These are phyloP conservation scores for Patella pellucida DNA, from an alignment of 2,888 invertebrate genomes.

Conservation along the genomic window DNA sequence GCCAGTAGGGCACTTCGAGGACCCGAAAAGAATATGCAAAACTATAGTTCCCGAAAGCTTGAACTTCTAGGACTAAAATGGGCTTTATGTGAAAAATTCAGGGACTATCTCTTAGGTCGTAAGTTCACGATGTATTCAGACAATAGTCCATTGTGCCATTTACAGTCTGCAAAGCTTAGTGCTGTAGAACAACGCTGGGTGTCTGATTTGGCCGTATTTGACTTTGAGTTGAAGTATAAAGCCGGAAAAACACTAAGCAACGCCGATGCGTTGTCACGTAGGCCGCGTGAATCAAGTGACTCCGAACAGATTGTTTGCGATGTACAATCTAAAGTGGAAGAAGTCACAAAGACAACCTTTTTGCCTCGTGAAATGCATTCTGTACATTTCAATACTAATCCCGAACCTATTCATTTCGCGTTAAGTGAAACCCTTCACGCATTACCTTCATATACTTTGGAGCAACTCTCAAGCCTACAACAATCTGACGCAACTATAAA, in stretches of 20 bases:
- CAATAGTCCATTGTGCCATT: constrained; percentile 21
- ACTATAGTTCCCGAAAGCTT: constrained; percentile 30
- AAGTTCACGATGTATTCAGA: constrained; percentile 20
- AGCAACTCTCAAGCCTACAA: too few relatives aligned
- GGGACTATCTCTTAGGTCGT: constrained; percentile 22
- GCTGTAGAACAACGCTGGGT: constrained; percentile 31
- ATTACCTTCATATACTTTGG: too few relatives aligned
- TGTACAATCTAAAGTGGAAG: too few relatives aligned
- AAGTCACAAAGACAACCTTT: too few relatives aligned
- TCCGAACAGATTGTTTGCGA: too few relatives aligned
- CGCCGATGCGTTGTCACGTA: constrained; percentile 29
- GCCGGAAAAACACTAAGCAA: constrained; percentile 21
- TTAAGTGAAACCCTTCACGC: too few relatives aligned
- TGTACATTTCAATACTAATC: too few relatives aligned
- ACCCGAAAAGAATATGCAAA: constrained; percentile 18
- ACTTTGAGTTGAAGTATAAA: constrained; percentile 26
- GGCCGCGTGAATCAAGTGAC: not conserved
- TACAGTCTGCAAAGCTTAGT: constrained; percentile 21
- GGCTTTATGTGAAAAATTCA: constrained; percentile 33
- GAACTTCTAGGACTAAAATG: constrained; percentile 38
- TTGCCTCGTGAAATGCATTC: too few relatives aligned
- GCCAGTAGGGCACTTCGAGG: constrained; percentile 20
- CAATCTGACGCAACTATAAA: too few relatives aligned
- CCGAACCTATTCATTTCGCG: too few relatives aligned
- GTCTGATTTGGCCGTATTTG: constrained; percentile 24